These are phyloP conservation scores for Agapornis canus DNA, from an alignment of 2,797 vertebrate genomes.

Conservation along the genomic window DNA sequence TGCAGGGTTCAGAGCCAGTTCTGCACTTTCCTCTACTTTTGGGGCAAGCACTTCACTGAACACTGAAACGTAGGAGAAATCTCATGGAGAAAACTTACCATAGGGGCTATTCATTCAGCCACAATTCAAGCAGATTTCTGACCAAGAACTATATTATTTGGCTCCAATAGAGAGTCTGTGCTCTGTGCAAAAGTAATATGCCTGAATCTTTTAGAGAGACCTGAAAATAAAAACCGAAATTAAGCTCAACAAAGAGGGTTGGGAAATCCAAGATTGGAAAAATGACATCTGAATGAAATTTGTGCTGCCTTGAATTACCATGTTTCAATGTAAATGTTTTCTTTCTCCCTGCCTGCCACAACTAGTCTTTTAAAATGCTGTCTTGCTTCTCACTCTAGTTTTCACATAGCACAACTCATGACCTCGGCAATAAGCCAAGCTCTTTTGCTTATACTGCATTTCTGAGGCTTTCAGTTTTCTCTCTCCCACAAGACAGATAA, in stretches of 20 bases:
- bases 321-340: not conserved
- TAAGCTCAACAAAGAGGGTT: not conserved
- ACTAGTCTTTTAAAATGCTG: not conserved
- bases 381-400: slow-evolving; percentile 2
- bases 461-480: not conserved
- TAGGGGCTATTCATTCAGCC: not conserved
- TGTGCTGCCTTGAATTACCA: not conserved
- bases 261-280: not conserved
- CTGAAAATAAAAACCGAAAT: not conserved
- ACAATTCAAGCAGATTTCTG: not conserved
- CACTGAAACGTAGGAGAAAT: not conserved
- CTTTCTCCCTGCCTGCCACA: not conserved
- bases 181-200: not conserved
- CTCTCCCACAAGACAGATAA: not conserved
- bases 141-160: not conserved
- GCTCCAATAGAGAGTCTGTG: not conserved
- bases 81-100: not conserved
- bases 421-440: slow-evolving; percentile 21
- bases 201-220: not conserved
- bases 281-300: not conserved
- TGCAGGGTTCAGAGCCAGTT: not conserved
- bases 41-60: not conserved
- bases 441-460: slow-evolving; percentile 24
- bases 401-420: slow-evolving; percentile 8
- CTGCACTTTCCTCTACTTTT: not conserved